phyloP scores from a whole-genome alignment of 2,113 vertebrate species.

The Cettia cetti region DNA sequence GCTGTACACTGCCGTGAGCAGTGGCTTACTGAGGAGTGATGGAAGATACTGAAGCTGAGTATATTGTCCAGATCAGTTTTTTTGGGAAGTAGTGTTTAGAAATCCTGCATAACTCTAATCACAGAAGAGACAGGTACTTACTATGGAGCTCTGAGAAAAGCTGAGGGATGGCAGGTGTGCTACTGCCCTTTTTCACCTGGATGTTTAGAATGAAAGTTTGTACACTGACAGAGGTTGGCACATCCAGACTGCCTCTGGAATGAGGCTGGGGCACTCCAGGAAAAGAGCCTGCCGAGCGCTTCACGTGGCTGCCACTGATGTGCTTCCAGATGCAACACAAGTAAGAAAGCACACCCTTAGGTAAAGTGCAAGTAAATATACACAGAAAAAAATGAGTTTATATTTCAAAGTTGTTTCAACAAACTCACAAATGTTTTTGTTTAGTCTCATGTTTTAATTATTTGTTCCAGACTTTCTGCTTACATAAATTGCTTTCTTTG shows the following conservation, averaged over 20 bases:
- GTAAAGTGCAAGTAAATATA: slow-evolving; percentile 16
- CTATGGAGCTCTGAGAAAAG: not conserved
- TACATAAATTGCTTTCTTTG: slow-evolving; percentile 44
- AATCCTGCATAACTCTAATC: not conserved
- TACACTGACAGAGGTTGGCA: fast-evolving
- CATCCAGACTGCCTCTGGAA: not conserved
- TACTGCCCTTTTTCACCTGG: not conserved
- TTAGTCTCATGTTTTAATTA: slow-evolving; percentile 52
- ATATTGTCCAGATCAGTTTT: fast-evolving
- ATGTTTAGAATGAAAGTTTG: not conserved
- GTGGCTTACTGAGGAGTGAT: not conserved
- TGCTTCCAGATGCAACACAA: not conserved
- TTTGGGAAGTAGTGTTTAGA: fast-evolving
- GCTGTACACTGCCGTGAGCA: fast-evolving
- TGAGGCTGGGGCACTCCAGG: not conserved
- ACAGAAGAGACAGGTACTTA: not conserved
- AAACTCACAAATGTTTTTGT: slow-evolving; percentile 44
- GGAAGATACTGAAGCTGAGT: too few relatives aligned
- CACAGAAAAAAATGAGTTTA: not conserved
- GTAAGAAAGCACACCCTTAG: not conserved
- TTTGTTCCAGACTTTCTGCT: slow-evolving; percentile 37
- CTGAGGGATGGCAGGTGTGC: not conserved
- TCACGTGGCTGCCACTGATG: not conserved
- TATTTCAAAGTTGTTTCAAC: slow-evolving; percentile 17
- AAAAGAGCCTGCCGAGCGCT: not conserved